Conservation (phyloP, 2,797 vertebrate species). For the Antrozous pallidus region DNA sequence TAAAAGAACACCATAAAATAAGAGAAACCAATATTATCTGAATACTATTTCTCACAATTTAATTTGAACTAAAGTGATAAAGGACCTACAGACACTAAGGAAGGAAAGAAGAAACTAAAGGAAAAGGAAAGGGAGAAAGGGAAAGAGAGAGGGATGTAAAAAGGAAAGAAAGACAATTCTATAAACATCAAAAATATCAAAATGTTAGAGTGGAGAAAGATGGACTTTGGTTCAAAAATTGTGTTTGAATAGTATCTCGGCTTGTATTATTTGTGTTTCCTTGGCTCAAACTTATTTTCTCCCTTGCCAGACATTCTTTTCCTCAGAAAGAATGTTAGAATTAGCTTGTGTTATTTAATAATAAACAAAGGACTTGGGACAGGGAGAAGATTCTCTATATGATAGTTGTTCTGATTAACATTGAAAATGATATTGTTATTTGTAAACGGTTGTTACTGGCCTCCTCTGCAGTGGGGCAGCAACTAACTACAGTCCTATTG, state of each 20-base stretch:
- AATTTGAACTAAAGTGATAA: background rate
- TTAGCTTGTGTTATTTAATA: background rate
- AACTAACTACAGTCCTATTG: background rate
- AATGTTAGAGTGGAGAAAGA: background rate
- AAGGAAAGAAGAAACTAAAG: background rate
- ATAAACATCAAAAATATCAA: background rate
- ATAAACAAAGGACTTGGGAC: background rate
- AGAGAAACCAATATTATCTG: background rate
- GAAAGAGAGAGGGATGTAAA: too few species aligned
- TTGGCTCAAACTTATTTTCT: background rate
- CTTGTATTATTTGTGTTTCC: background rate
- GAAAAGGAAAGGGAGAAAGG: too few species aligned
- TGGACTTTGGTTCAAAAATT: background rate
- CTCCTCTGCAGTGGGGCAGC: too few species aligned
- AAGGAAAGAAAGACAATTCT: background rate
- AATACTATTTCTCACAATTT: background rate
- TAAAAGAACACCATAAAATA: background rate
- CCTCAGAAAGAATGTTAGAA: background rate
- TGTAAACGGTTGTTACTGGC: background rate
- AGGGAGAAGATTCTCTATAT: background rate
- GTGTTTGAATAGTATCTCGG: background rate
- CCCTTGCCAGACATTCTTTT: background rate
- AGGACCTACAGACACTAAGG: background rate
- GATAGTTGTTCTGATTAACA: background rate
- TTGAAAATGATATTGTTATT: background rate